Evolutionary conservation across 2,888 invertebrate genomes (phyloP).

Genomic region (Eupsilia transversa): DNA sequence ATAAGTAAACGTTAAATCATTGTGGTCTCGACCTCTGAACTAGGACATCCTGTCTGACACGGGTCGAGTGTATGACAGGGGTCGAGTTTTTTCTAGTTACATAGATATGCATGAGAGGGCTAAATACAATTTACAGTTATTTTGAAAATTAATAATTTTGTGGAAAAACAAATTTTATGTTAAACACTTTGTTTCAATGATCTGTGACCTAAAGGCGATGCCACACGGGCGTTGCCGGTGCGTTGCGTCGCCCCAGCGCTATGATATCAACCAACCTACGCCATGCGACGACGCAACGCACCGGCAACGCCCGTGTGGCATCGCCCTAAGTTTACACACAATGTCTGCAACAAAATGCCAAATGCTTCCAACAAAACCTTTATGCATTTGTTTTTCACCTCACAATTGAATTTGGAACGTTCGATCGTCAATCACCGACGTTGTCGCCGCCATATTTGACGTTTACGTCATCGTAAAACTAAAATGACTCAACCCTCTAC

Average conservation of each 20-base stretch:
- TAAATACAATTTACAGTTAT: neutral
- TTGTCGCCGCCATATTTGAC: slow-evolving; percentile 27
- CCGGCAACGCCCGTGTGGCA: too few species aligned
- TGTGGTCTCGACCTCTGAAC: neutral
- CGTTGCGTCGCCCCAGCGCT: too few species aligned
- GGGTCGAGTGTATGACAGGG: neutral
- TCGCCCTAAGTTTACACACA: neutral
- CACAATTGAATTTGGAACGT: slow-evolving; percentile 30
- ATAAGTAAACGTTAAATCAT: neutral
- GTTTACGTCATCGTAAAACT: slow-evolving; percentile 36
- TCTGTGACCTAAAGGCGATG: too few species aligned
- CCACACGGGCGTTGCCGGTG: too few species aligned
- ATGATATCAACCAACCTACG: too few species aligned
- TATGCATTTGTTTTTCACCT: slow-evolving; percentile 26
- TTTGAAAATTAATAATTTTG: too few species aligned
- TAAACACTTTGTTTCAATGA: too few species aligned
- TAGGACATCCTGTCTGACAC: neutral
- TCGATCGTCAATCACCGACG: slow-evolving; percentile 28
- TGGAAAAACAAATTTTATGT: too few species aligned
- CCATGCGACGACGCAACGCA: too few species aligned
- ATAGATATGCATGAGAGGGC: neutral
- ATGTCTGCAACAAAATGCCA: neutral
- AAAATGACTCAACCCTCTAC: slow-evolving; percentile 24
- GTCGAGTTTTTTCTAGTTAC: neutral
- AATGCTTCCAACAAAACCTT: neutral